Percentiles rank a stretch among this genome's conserved stretches.
Conservation (phyloP, 1,140 invertebrate species). For the Calosoma granatense region DNA sequence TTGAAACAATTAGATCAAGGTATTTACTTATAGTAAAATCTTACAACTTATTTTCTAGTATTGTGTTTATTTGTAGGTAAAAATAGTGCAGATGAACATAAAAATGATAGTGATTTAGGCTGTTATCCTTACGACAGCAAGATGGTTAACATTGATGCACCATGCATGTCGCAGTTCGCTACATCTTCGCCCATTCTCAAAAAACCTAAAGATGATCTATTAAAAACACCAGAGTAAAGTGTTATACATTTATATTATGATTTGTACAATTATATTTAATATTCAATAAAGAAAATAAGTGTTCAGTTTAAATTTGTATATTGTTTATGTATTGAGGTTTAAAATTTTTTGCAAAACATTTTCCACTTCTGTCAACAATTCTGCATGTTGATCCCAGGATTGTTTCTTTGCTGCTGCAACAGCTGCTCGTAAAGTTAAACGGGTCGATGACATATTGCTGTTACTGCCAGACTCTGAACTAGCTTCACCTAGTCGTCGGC, state of each 20-base stretch:
- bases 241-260: not conserved
- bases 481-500: slow-evolving; percentile 34
- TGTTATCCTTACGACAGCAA: not conserved
- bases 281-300: no score
- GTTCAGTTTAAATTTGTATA: no score
- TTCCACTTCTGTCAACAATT: slow-evolving; percentile 26
- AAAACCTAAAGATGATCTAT: no score
- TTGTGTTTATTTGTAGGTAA: not conserved
- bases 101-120: not conserved
- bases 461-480: slow-evolving; percentile 30
- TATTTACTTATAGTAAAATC: not conserved
- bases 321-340: not conserved
- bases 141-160: not conserved
- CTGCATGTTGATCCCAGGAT: slow-evolving; percentile 34
- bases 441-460: slow-evolving; percentile 40
- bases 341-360: slow-evolving; percentile 28
- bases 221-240: no score
- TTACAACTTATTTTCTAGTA: not conserved
- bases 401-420: slow-evolving; percentile 40
- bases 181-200: not conserved
- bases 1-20: not conserved
- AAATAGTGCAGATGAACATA: not conserved
- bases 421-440: slow-evolving; percentile 45
- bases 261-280: no score
- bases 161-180: not conserved